Conservation (phyloP, 2,888 invertebrate species). For the Bellardia pandia region DNA sequence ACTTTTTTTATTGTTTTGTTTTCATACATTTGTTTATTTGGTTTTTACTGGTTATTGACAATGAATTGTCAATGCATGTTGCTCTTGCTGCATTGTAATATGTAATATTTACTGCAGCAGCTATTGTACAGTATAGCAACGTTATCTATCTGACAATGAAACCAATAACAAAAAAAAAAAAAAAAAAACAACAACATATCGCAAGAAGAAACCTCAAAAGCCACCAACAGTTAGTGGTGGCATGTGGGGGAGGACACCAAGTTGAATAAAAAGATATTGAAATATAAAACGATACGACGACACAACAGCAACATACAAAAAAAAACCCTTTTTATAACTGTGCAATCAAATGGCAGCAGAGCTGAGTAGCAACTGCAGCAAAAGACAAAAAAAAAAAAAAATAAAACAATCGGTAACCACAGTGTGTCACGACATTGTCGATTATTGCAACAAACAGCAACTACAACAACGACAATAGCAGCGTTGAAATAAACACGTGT, state of each 20-base stretch:
- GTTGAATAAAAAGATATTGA: slow-evolving; percentile 33
- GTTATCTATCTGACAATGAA: slow-evolving; percentile 62
- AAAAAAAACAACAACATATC: slow-evolving; percentile 27
- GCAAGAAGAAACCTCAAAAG: slow-evolving; percentile 43
- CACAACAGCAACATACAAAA: not conserved
- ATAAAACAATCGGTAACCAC: slow-evolving; percentile 67
- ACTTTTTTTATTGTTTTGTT: not conserved
- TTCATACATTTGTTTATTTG: slow-evolving; percentile 46
- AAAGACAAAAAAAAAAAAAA: slow-evolving; percentile 6
- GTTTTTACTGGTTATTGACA: slow-evolving; percentile 68
- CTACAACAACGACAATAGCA: slow-evolving; percentile 33
- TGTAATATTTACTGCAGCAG: slow-evolving; percentile 38
- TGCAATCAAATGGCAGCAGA: slow-evolving; percentile 42
- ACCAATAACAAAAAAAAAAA: slow-evolving; percentile 7
- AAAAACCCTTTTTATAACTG: slow-evolving; percentile 45
- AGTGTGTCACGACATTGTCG: slow-evolving; percentile 73
- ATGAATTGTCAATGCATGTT: slow-evolving; percentile 71
- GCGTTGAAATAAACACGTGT: slow-evolving; percentile 71
- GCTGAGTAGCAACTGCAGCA: not conserved
- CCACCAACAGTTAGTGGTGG: slow-evolving; percentile 39
- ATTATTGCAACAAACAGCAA: slow-evolving; percentile 66
- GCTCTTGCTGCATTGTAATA: slow-evolving; percentile 56
- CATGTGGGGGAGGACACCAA: slow-evolving; percentile 53
- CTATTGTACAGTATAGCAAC: slow-evolving; percentile 7
- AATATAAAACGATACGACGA: slow-evolving; percentile 29